phyloP scores from a whole-genome alignment of 2,888 invertebrate species.

The Athrips mouffetella region DNA sequence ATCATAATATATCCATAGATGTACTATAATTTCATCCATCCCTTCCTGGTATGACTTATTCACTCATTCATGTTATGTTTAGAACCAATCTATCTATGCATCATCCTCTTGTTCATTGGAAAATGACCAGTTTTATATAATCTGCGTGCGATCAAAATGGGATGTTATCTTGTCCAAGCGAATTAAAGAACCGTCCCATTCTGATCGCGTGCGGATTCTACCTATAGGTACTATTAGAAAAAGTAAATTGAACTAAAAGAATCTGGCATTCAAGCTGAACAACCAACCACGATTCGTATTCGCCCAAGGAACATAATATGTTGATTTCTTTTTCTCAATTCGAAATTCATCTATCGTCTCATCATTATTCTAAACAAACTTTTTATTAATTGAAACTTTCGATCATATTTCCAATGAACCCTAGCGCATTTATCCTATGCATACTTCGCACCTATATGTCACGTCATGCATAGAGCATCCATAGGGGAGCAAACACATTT shows the following conservation, averaged over 20 bases:
- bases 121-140: too few relatives aligned
- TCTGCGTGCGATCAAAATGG: too few relatives aligned
- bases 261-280: too few relatives aligned
- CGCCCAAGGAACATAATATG: not conserved
- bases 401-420: slow-evolving; percentile 37
- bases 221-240: too few relatives aligned
- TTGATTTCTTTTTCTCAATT: too few relatives aligned
- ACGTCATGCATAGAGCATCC: slow-evolving; percentile 46
- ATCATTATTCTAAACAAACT: too few relatives aligned
- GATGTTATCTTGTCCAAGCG: too few relatives aligned
- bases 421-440: slow-evolving; percentile 47
- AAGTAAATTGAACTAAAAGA: too few relatives aligned
- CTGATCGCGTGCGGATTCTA: too few relatives aligned
- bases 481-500: slow-evolving; percentile 41
- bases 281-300: too few relatives aligned
- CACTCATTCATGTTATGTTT: slow-evolving; percentile 43
- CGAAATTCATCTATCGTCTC: not conserved
- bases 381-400: not conserved
- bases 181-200: too few relatives aligned
- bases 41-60: slow-evolving; percentile 32
- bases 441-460: slow-evolving; percentile 56
- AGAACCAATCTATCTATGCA: slow-evolving; percentile 37
- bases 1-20: not conserved
- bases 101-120: slow-evolving; percentile 45
- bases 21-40: slow-evolving; percentile 6